Conservation (phyloP, 2,888 invertebrate genomes). For the Calliphora vomitoria region DNA sequence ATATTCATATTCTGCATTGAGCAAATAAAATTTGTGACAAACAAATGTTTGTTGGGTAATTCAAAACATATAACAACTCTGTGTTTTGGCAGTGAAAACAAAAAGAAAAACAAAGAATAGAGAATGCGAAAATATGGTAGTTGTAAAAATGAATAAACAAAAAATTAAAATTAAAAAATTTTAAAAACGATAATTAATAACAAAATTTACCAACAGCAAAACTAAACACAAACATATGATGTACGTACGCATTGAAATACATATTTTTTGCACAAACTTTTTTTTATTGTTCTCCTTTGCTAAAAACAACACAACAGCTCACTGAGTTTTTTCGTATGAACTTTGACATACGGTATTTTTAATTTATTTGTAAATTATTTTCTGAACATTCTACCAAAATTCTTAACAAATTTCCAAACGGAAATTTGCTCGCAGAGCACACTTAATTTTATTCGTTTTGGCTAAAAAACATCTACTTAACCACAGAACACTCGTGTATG, state of each 20-base stretch:
- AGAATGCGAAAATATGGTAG: conserved; percentile 24
- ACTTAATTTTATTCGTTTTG: conserved; percentile 23
- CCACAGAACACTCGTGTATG: conserved; percentile 60
- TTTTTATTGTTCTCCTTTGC: neutral
- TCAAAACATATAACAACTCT: conserved; percentile 33
- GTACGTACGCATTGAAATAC: neutral
- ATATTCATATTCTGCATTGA: too few species aligned
- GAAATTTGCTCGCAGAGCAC: conserved; percentile 10
- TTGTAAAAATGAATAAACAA: conserved; percentile 46
- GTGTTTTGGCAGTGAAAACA: conserved; percentile 1
- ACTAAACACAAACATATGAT: conserved; percentile 3
- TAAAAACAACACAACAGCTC: neutral
- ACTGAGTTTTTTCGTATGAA: neutral
- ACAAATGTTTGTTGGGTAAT: conserved; percentile 19
- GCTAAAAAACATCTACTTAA: conserved; percentile 34
- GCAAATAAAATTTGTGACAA: too few species aligned
- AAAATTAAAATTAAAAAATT: conserved; percentile 29
- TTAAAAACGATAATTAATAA: neutral
- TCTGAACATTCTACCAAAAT: neutral
- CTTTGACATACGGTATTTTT: conserved; percentile 27
- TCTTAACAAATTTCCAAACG: conserved; percentile 27
- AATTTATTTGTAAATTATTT: conserved; percentile 9
- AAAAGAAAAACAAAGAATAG: conserved; percentile 22
- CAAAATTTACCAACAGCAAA: neutral
- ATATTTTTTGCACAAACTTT: conserved; percentile 12